Conservation (phyloP, 2,888 invertebrate genomes). For the Rhingia campestris region DNA sequence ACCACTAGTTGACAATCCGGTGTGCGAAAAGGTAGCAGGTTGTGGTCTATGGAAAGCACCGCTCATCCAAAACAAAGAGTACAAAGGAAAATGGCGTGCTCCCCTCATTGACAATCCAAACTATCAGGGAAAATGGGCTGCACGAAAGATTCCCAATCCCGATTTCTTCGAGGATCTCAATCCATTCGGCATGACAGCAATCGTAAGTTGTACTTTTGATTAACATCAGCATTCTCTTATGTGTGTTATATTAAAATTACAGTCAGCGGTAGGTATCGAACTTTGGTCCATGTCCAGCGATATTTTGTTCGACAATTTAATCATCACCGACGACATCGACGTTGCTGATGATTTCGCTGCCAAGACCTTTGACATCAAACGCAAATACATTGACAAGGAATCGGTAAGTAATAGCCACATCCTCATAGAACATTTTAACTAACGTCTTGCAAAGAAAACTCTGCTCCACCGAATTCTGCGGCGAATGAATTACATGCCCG, state of each 20-base stretch:
- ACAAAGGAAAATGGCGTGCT: slow-evolving; percentile 96
- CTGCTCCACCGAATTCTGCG: slow-evolving; percentile 89
- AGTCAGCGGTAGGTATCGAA: slow-evolving; percentile 97
- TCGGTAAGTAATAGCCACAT: slow-evolving; percentile 86
- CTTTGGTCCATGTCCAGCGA: slow-evolving; percentile 99
- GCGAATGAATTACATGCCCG: slow-evolving; percentile 90
- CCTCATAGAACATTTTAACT: slow-evolving; percentile 30
- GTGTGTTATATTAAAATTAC: slow-evolving; percentile 74
- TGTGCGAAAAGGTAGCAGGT: slow-evolving; percentile 90
- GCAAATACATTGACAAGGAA: slow-evolving; percentile 90
- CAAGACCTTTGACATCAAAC: slow-evolving; percentile 92
- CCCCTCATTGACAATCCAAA: slow-evolving; percentile 95
- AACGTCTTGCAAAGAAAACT: slow-evolving; percentile 83
- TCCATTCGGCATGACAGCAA: slow-evolving; percentile 94
- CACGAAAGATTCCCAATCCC: slow-evolving; percentile 94
- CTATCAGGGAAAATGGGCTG: slow-evolving; percentile 97
- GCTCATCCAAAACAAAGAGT: slow-evolving; percentile 92
- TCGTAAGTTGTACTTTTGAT: slow-evolving; percentile 86
- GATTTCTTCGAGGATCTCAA: slow-evolving; percentile 94
- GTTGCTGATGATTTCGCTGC: slow-evolving; percentile 91
- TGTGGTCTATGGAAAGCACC: slow-evolving; percentile 96
- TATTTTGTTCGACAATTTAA: slow-evolving; percentile 97
- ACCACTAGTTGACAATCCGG: slow-evolving; percentile 94
- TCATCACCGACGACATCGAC: slow-evolving; percentile 92
- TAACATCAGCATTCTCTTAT: background rate